Base-by-base conservation (phyloP, 2,888 invertebrate genomes). In the Toxonevra muliebris region DNA sequence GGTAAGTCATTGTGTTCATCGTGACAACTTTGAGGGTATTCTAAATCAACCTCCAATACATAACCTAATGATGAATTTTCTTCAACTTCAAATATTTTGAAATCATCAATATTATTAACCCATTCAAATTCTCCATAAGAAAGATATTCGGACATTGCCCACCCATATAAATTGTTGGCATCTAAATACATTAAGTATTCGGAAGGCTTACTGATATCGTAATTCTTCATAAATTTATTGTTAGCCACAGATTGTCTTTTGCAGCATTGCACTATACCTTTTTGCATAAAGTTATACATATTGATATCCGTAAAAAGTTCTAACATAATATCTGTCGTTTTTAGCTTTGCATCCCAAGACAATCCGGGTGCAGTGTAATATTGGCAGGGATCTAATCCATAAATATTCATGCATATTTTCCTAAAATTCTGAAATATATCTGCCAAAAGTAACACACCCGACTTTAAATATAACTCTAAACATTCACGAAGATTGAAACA, bases 291-390 rank as follows among this genome's bases (percentile, higher is more conserved):
- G 2, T 13, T 48, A 48, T 4, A 4, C 50, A 48, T 48, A 48
- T 48, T 4, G 8, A 48, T 48, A 7, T 48, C 50, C 8, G 50
- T 48, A 52, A 61, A n/a, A 65, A 48, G 15, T 2, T 48, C 68
- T 72, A 66, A 53, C 55, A 12, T 8, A 62, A 30, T 62, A 64
- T 11, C 65, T 68, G 15, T 71, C 69, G 2, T 4, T 7, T 30
- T 30, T 30, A 30, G 7, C 30, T 4, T 30, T 30, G 30, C 30
- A 4, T 4, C 30, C 30, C 30, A 30, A 7, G 30, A 7, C 7
- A 30, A 7, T 30, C 3, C 30, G 52, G 52, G 8, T 12, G 54
- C 17, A 17, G 54, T 54, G 19, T 65, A 13, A 13, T 40, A 61
- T 61, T 41, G 50, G 20, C 52, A 43, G 11, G 42, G 53, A 11